A percentile compares a stretch with the other conserved stretches of the same genome.
Evolutionary conservation across 2,888 invertebrate species (phyloP).

Genomic region (Vesta saturnalis): DNA sequence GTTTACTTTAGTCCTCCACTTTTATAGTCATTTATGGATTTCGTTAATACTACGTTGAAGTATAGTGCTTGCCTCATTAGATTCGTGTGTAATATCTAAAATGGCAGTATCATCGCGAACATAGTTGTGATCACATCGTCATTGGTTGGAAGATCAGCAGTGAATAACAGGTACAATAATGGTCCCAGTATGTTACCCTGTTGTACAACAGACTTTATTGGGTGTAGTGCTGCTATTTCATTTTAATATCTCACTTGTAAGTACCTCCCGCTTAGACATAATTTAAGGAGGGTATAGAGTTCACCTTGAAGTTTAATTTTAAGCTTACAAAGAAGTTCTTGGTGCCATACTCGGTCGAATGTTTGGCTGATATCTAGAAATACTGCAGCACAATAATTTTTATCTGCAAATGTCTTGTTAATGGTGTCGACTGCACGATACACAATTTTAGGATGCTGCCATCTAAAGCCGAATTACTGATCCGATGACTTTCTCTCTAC

Average conservation of each 20-base stretch:
- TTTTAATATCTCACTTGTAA: neutral
- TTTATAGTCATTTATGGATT: neutral
- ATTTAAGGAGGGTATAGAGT: slow-evolving; percentile 15
- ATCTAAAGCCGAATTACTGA: neutral
- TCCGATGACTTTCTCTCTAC: neutral
- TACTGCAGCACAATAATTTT: neutral
- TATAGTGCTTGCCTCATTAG: neutral
- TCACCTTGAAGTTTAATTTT: slow-evolving; percentile 17
- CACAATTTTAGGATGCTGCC: neutral
- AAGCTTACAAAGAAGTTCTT: slow-evolving; percentile 6
- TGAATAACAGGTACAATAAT: slow-evolving; percentile 11
- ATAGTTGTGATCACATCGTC: neutral
- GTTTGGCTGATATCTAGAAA: neutral
- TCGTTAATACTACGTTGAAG: neutral
- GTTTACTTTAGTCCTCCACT: slow-evolving; percentile 7
- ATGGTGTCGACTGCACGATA: slow-evolving; percentile 8
- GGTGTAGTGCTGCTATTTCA: neutral
- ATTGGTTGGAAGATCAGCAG: slow-evolving; percentile 11
- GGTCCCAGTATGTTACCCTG: slow-evolving; percentile 6
- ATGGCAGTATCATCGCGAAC: slow-evolving; percentile 1
- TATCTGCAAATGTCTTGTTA: neutral
- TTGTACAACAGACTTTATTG: slow-evolving; percentile 5
- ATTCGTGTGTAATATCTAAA: neutral
- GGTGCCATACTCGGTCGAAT: neutral
- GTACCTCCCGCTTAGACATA: slow-evolving; percentile 14